A percentile compares a stretch with the other conserved stretches of the same genome.
Evolutionary conservation across 2,113 vertebrate species (phyloP).

Genomic region (Canis aureus): DNA sequence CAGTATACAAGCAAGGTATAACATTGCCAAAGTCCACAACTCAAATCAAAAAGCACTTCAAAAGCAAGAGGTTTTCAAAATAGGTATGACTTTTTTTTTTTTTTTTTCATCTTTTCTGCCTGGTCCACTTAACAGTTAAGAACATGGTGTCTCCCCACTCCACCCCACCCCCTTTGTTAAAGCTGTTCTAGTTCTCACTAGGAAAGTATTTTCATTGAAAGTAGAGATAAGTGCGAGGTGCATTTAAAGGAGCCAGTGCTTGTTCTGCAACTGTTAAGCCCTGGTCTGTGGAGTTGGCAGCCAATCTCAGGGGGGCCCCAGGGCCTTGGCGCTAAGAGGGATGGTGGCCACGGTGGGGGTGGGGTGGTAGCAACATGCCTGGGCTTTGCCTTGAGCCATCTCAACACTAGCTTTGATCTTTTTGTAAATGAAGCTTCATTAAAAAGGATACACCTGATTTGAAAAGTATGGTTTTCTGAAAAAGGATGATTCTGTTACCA

Average conservation of each 20-base stretch:
- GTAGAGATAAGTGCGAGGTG: not conserved
- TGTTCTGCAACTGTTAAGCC: not conserved
- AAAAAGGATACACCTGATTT: not conserved
- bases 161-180: not conserved
- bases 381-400: not conserved
- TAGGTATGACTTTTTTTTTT: not conserved
- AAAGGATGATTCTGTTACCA: not conserved
- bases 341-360: no score
- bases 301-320: fast-evolving
- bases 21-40: not conserved
- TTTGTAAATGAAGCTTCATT: not conserved
- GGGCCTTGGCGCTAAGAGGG: fast-evolving
- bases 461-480: not conserved
- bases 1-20: not conserved
- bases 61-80: not conserved
- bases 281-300: no score
- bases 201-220: not conserved
- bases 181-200: not conserved
- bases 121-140: not conserved
- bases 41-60: not conserved
- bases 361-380: no score
- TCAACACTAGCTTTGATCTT: not conserved
- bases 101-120: not conserved
- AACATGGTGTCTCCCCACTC: not conserved
- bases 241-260: not conserved